Conservation (phyloP, 2,113 vertebrate species). For the Ivindomyrus marchei region DNA sequence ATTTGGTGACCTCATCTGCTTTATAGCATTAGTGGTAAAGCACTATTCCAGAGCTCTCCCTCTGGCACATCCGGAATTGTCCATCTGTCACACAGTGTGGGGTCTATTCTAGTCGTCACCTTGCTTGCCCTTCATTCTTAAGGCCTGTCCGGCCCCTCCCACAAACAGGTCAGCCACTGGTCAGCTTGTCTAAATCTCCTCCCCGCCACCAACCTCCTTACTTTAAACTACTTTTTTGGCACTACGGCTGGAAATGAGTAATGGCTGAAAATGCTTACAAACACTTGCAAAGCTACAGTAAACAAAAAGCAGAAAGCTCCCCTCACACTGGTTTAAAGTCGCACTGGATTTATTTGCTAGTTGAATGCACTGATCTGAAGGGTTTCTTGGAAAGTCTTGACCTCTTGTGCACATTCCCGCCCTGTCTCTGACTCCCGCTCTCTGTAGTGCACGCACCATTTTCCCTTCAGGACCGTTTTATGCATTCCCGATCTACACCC, state of each 20-base stretch:
- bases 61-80: neutral
- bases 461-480: neutral
- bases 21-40: neutral
- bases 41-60: neutral
- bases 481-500: neutral
- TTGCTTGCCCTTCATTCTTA: conserved; percentile 2
- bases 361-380: neutral
- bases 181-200: neutral
- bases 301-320: neutral
- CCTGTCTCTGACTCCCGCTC: neutral
- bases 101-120: conserved; percentile 4
- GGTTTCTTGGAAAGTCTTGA: neutral
- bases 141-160: neutral
- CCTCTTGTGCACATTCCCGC: neutral
- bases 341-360: neutral
- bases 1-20: neutral
- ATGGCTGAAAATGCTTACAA: neutral
- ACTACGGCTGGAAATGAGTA: neutral
- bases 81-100: neutral
- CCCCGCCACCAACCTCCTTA: neutral
- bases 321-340: neutral
- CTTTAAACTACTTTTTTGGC: neutral
- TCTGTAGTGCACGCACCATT: neutral
- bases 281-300: neutral
- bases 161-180: neutral